Percentiles rank a stretch among this genome's conserved stretches.
phyloP scores from a whole-genome alignment of 2,797 vertebrate genomes.

The Onychomys torridus region DNA sequence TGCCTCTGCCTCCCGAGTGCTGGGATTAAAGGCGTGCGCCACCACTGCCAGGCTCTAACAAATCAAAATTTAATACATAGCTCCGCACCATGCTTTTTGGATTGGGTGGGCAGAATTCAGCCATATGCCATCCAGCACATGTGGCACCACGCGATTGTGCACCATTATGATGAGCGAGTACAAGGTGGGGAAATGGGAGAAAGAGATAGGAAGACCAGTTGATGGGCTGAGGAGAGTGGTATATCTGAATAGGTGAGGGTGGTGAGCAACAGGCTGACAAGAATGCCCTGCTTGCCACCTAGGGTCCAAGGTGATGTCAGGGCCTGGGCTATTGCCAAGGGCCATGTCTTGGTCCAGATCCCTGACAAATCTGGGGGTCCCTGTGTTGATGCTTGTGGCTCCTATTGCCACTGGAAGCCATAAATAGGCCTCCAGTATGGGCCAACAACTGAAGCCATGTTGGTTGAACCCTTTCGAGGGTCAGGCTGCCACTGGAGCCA shows the following conservation, averaged over 20 bases:
- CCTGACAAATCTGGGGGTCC: background rate
- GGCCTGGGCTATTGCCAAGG: background rate
- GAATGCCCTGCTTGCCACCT: background rate
- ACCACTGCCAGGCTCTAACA: no score
- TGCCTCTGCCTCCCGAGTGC: no score
- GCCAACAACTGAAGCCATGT: background rate
- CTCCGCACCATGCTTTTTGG: no score
- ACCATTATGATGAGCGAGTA: no score
- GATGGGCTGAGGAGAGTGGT: background rate
- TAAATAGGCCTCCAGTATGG: background rate
- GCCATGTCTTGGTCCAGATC: background rate
- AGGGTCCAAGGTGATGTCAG: background rate
- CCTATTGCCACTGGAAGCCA: background rate
- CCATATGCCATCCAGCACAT: no score
- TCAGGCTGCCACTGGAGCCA: background rate
- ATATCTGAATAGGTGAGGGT: background rate
- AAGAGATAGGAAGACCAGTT: background rate
- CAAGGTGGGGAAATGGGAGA: no score
- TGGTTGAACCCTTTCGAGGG: background rate
- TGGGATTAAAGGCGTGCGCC: no score
- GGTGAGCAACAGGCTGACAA: background rate
- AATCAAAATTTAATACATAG: background rate
- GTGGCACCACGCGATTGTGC: no score
- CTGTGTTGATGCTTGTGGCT: background rate
- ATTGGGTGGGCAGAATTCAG: no score